Base-by-base conservation (phyloP, 2,113 vertebrate genomes). In the Empidonax traillii region DNA sequence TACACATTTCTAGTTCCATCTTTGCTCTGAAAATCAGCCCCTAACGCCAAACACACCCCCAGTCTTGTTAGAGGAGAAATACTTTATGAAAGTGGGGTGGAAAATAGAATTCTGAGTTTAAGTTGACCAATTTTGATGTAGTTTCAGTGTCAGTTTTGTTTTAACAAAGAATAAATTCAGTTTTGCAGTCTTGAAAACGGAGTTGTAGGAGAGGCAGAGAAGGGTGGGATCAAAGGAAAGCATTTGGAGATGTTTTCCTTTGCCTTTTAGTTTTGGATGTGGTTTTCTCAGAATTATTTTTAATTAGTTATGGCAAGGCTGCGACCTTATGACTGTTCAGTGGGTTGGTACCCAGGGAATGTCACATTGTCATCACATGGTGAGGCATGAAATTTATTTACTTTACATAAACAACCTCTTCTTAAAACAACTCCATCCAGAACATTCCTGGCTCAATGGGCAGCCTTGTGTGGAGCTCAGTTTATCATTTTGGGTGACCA, bases 331-430 rank as follows among this genome's bases (percentile, higher is more conserved):
- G 97, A 97, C 97, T 97, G 90, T 97, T 98, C 97, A 98, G 84
- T 98, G 97, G 97, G 97, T 97, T 95, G 95, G 93, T 94, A 90
- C 98, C 95, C 94, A 94, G 81, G 98, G 98, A 99, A 98, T 98
- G 98, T 99, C 99, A 99, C 99, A 98, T 98, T 99, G 96, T 98
- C 96, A 98, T 99, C 99, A 99, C 99, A 99, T 99, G 99, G 97
- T 93, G 95, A 97, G 97, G 98, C 97, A 97, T 99, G 98, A 99
- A 99, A 99, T 99, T 96, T 98, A 99, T 99, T 98, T 98, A 98
- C 97, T 99, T 98, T 98, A 96, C 96, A 98, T 97, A 98, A 98
- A 97, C 96, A 97, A 83, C 97, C 96, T 98, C 97, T 97, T 92
- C 98, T 98, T 98, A 98, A 97, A 99, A 98, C 98, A 99, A 98